Evolutionary conservation across 2,113 vertebrate species (phyloP), one percentile per base, ranked within the genome.

Genomic region (Trogon melanurus): DNA sequence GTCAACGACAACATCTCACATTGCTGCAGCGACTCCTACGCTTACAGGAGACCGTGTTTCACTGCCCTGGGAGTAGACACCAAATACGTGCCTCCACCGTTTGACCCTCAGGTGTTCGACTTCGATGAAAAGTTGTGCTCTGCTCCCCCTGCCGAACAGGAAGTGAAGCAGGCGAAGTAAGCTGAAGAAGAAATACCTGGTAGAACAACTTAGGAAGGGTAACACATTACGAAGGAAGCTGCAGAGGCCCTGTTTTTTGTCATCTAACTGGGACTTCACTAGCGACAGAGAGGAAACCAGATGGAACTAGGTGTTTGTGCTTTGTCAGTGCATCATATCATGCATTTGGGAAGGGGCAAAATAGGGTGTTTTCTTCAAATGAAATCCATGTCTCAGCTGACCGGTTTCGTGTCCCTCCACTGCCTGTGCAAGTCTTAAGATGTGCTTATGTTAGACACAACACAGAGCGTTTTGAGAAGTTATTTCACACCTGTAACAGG

Each of bases 21-120:
- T 1, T 98, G 98, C 97, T 98, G 98, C 88, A 88, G 71, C 1
- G 93, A 97, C 1, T 95, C 97, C 4, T 98, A 98, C 8, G 70
- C 97, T 7, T 18, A 73, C 79, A 97, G 90, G 85, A 97, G 98
- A 60, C 95, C 97, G 0, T 98, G 98, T 25, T 98, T 98, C 88
- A 97, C 96, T 50, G 87, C 81, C 47, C 57, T 98, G 81, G 95
- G 95, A 15, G 21, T 86, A 3, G 98, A 98, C 6, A 88, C 96
- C 64, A 97, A 96, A 64, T 98, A 98, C 0, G 89, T 97, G 54
- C 96, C 98, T 23, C 96, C 97, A 2, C 4, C 89, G 3, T 97
- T 98, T 7, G 85, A 98, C 50, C 96, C 92, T 0, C 88, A 75
- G 4, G 94, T 95, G 81, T 98, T 98, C 91, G 81, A 21, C 34